Evolutionary conservation across 2,113 vertebrate species (phyloP).

Genomic region (Progne subis): DNA sequence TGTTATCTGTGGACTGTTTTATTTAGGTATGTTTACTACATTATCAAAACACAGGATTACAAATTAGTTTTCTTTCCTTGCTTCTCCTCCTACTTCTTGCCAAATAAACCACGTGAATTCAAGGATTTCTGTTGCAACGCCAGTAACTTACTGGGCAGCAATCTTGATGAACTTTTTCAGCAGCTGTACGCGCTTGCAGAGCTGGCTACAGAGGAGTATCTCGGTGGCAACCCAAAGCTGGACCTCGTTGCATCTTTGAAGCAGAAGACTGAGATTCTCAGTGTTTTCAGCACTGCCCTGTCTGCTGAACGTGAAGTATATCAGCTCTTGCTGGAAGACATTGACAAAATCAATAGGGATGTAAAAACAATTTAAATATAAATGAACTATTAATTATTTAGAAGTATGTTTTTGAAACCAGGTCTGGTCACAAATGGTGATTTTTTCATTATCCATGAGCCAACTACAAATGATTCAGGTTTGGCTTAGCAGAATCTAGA

Average conservation of each 20-base stretch:
- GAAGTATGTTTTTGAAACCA: neutral
- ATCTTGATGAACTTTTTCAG: constrained; percentile 99
- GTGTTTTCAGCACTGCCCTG: constrained; percentile 83
- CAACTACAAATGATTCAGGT: neutral
- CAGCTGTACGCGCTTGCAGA: constrained; percentile 93
- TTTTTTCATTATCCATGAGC: neutral
- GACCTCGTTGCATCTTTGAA: constrained; percentile 94
- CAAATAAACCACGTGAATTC: neutral
- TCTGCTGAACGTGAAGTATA: constrained; percentile 94
- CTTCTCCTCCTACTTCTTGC: neutral
- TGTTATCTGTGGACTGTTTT: neutral
- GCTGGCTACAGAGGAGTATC: constrained; percentile 87
- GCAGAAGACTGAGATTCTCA: constrained; percentile 85
- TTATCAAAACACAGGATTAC: neutral
- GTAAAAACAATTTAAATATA: neutral
- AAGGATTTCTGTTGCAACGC: neutral
- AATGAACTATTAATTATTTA: neutral
- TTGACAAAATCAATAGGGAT: neutral
- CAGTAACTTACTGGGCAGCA: constrained; percentile 90
- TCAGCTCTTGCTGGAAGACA: constrained; percentile 91
- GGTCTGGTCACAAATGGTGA: neutral
- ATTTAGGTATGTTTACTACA: neutral
- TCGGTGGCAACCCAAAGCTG: constrained; percentile 97
- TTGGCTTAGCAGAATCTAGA: neutral
- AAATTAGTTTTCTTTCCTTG: neutral